These are phyloP conservation scores for Stichodactyla helianthus DNA, from an alignment of 64 coral and sea anemone genomes.

Conservation along the genomic window DNA sequence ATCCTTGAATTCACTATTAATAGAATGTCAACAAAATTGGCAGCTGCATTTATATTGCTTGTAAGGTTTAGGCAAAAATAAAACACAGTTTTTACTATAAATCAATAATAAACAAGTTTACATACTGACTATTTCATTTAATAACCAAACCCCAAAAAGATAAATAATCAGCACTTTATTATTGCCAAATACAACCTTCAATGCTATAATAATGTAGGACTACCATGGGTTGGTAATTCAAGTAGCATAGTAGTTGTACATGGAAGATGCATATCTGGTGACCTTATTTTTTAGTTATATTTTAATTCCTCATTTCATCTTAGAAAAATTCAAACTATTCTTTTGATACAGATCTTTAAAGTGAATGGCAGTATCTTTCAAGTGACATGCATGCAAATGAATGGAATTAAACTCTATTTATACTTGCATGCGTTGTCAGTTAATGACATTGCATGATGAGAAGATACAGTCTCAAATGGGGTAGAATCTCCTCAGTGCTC, in stretches of 20 bases:
- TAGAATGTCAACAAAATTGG: background rate
- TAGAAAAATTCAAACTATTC: constrained; percentile 26
- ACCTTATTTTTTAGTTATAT: background rate
- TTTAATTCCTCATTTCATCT: constrained; percentile 23
- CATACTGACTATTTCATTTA: constrained; percentile 10
- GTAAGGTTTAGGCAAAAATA: background rate
- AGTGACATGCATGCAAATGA: constrained; percentile 27
- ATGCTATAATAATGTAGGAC: background rate
- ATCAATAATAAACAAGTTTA: constrained; percentile 7
- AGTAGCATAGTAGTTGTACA: background rate
- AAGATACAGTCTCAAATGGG: constrained; percentile 10
- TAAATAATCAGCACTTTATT: constrained; percentile 30
- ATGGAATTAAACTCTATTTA: constrained; percentile 10
- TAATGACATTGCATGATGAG: constrained; percentile 11
- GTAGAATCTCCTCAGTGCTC: constrained; percentile 11
- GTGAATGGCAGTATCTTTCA: constrained; percentile 32
- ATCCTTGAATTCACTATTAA: background rate
- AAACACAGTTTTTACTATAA: background rate
- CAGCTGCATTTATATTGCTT: background rate
- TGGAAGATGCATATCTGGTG: background rate
- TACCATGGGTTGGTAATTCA: background rate
- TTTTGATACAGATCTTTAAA: constrained; percentile 11
- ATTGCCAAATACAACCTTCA: constrained; percentile 1
- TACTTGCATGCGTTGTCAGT: constrained; percentile 7
- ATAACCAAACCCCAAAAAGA: constrained; percentile 23